These are phyloP conservation scores for Paracentrotus lividus DNA, from an alignment of 53 echinoderm and acorn worm genomes.

Conservation along the genomic window DNA sequence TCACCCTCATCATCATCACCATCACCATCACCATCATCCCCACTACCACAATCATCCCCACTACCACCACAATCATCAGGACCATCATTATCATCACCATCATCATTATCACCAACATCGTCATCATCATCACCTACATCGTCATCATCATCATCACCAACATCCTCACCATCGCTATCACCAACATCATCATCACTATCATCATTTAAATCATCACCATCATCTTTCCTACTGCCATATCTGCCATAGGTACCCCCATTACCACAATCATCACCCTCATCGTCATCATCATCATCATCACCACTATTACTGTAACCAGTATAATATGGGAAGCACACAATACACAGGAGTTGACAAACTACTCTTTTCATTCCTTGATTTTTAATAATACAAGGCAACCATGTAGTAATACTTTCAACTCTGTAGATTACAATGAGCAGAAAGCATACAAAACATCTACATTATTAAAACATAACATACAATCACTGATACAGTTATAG, in stretches of 20 bases:
- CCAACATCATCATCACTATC: conserved; percentile 24
- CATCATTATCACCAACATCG: conserved; percentile 5
- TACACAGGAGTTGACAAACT: background rate
- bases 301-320: background rate
- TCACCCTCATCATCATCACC: background rate
- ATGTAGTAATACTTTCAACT: conserved; percentile 34
- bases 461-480: no score
- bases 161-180: conserved; percentile 18
- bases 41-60: background rate
- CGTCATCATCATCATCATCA: background rate
- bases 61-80: background rate
- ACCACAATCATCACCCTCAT: background rate
- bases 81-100: background rate
- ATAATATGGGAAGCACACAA: background rate
- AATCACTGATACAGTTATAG: conserved; percentile 20
- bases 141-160: conserved; percentile 38
- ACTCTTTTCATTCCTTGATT: conserved; percentile 51
- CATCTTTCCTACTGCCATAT: background rate
- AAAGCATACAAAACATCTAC: conserved; percentile 23
- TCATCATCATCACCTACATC: conserved; percentile 48
- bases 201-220: background rate
- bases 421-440: background rate
- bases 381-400: conserved; percentile 59
- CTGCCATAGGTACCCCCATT: background rate
- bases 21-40: background rate